Conservation (phyloP, 1,140 invertebrate genomes). For the Caenorhabditis remanei region DNA sequence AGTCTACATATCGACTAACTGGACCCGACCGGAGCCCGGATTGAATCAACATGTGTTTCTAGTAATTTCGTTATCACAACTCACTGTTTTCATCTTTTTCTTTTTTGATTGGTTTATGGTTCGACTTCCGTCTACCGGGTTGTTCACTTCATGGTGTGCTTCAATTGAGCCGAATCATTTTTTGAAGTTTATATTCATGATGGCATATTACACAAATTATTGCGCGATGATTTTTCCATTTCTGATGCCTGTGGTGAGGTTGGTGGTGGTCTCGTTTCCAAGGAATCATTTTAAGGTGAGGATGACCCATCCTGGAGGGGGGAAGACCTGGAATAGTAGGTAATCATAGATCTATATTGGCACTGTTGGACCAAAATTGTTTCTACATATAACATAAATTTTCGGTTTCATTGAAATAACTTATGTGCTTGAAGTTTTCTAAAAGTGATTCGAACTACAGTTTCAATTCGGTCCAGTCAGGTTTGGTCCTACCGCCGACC, state of each 20-base stretch:
- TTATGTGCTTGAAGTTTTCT: no score
- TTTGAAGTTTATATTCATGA: conserved; percentile 5
- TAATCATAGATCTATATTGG: no score
- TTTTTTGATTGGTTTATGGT: not conserved
- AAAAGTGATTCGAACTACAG: no score
- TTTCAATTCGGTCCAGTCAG: no score
- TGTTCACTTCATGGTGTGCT: conserved; percentile 34
- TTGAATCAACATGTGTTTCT: conserved; percentile 21
- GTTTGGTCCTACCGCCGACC: no score
- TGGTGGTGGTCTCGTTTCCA: not conserved
- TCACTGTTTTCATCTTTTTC: conserved; percentile 17
- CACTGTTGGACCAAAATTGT: no score
- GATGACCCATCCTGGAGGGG: no score
- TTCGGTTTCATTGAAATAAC: no score
- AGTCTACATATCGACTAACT: not conserved
- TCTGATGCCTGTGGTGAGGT: conserved; percentile 12
- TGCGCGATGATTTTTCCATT: conserved; percentile 26
- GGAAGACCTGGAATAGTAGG: no score
- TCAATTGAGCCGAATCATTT: conserved; percentile 13
- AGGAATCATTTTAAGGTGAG: conserved; percentile 16
- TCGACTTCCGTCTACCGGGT: conserved; percentile 6
- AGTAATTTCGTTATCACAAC: conserved; percentile 20
- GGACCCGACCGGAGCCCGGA: not conserved
- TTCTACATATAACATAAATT: no score
- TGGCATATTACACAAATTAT: conserved; percentile 9